These are phyloP conservation scores for Calyptommatus sinebrachiatus DNA, from an alignment of 2,113 vertebrate genomes.

Conservation along the genomic window DNA sequence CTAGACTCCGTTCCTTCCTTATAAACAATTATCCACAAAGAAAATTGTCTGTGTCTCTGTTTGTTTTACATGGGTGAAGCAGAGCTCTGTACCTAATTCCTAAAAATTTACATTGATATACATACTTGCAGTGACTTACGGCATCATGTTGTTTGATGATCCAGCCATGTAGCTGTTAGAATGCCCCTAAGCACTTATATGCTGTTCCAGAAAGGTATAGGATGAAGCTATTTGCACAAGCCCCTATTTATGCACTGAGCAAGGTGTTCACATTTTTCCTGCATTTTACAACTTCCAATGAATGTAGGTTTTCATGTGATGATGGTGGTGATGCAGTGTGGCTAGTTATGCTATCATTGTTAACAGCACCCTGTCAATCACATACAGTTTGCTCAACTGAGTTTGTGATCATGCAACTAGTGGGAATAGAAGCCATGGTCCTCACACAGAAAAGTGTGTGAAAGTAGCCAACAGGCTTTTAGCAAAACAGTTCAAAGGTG, in stretches of 20 bases:
- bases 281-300: not conserved
- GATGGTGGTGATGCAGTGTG: not conserved
- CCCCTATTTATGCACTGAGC: not conserved
- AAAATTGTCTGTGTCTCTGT: not conserved
- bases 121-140: not conserved
- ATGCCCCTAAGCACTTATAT: not conserved
- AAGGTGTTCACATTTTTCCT: not conserved
- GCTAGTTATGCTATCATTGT: no score
- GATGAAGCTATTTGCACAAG: not conserved
- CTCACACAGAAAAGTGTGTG: no score
- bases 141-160: not conserved
- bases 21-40: not conserved
- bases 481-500: no score
- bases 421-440: no score
- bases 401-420: no score
- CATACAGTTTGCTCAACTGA: no score
- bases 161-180: not conserved
- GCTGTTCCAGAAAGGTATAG: not conserved
- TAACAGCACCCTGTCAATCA: no score
- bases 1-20: slow-evolving; percentile 17
- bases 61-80: not conserved
- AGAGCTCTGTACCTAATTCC: slow-evolving; percentile 5
- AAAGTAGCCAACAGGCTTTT: no score
- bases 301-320: not conserved
- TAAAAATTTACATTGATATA: slow-evolving; percentile 1